phyloP scores from a whole-genome alignment of 2,113 vertebrate species.

The Cyphomyrus discorhynchus region DNA sequence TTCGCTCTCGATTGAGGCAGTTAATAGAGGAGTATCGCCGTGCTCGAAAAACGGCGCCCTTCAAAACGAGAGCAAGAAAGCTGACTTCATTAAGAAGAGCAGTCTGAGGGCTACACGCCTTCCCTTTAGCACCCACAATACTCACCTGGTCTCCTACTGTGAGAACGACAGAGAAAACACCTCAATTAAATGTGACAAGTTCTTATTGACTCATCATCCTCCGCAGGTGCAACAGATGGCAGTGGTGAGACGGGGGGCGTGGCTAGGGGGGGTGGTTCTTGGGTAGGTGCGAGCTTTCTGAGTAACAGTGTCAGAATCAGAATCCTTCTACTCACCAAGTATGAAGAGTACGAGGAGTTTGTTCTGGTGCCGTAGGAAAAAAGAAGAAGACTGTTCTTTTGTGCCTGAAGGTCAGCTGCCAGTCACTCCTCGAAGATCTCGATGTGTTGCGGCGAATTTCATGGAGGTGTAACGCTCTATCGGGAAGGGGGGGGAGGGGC shows the following conservation, averaged over 20 bases:
- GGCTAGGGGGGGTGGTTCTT: neutral
- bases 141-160: neutral
- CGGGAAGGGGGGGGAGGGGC: neutral
- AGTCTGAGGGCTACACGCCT: neutral
- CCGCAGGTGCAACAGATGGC: neutral
- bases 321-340: neutral
- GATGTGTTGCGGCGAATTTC: neutral
- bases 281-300: neutral
- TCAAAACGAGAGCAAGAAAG: neutral
- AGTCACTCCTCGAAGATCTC: constrained; percentile 2
- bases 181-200: neutral
- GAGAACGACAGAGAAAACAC: neutral
- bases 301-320: neutral
- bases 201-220: neutral
- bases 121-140: neutral
- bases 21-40: neutral
- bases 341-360: neutral
- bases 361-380: neutral
- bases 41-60: neutral
- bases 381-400: neutral
- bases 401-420: constrained; percentile 55
- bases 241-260: neutral
- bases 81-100: neutral
- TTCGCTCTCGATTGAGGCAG: neutral
- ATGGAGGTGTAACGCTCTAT: neutral